phyloP scores from a whole-genome alignment of 1,140 invertebrate species.

The Drosophila punjabiensis region DNA sequence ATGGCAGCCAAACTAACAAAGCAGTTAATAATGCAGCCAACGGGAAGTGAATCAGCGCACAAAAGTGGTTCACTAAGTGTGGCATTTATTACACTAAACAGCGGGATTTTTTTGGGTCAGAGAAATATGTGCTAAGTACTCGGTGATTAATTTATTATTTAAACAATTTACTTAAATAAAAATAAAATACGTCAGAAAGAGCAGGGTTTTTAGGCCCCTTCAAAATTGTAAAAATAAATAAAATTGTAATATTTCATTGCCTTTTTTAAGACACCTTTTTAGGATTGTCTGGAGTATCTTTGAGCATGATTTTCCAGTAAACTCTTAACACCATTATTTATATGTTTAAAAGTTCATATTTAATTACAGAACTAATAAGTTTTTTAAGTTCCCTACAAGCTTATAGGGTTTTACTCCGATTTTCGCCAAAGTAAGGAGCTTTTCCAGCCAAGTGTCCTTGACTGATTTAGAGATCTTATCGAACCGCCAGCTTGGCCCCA shows the following conservation, averaged over 20 bases:
- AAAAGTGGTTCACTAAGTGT: slow-evolving; percentile 38
- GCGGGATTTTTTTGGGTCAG: not conserved
- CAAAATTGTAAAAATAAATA: too few relatives aligned
- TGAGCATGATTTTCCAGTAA: not conserved
- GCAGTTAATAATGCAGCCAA: slow-evolving; percentile 51
- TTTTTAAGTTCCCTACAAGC: too few relatives aligned
- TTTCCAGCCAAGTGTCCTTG: slow-evolving; percentile 24
- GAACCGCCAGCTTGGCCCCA: slow-evolving; percentile 31
- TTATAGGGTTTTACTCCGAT: not conserved
- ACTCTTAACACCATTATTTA: not conserved
- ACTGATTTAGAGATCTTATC: slow-evolving; percentile 39
- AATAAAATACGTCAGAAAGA: too few relatives aligned
- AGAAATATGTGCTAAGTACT: not conserved
- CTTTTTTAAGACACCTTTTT: too few relatives aligned
- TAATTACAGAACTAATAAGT: not conserved
- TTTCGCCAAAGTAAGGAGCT: not conserved
- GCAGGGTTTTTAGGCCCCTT: too few relatives aligned
- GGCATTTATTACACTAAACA: slow-evolving; percentile 14
- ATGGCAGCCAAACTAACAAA: slow-evolving; percentile 46
- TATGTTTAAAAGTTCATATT: not conserved
- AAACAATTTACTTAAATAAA: too few relatives aligned
- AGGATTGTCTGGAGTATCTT: not conserved
- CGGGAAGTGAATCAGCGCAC: slow-evolving; percentile 30
- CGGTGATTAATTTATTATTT: not conserved
- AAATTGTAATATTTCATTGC: too few relatives aligned